phyloP scores from a whole-genome alignment of 2,113 vertebrate genomes.

The Apistogramma diplotaenia region DNA sequence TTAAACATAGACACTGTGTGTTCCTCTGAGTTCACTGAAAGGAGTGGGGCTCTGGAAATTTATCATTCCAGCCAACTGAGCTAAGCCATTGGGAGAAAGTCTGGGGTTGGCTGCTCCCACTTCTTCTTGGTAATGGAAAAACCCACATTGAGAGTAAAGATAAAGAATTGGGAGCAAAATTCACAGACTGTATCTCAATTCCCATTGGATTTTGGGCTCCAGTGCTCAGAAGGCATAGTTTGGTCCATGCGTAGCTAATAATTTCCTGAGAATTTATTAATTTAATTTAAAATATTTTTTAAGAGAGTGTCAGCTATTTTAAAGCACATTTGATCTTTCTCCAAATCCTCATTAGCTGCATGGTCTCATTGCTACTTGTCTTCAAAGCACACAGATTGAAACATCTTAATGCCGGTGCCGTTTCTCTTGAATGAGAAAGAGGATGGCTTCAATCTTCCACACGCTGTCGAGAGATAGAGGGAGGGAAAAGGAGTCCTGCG shows the following conservation, averaged over 20 bases:
- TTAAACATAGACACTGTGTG: conserved; percentile 34
- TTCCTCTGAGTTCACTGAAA: conserved; percentile 31
- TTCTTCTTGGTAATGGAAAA: conserved; percentile 60
- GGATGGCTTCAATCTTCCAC: conserved; percentile 47
- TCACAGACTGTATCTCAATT: conserved; percentile 35
- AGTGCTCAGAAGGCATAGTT: not conserved
- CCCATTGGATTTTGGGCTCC: conserved; percentile 5
- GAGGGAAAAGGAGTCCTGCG: conserved; percentile 25
- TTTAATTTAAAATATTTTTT: conserved; percentile 42
- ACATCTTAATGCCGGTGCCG: conserved; percentile 35
- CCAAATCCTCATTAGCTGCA: conserved; percentile 44
- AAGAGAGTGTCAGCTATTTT: conserved; percentile 16
- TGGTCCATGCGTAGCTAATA: conserved; percentile 13
- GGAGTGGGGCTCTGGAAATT: conserved; percentile 25
- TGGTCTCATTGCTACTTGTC: conserved; percentile 29
- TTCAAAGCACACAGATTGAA: conserved; percentile 57
- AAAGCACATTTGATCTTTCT: conserved; percentile 50
- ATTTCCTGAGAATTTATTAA: conserved; percentile 27
- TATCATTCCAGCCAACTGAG: conserved; percentile 46
- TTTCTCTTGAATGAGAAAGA: conserved; percentile 35
- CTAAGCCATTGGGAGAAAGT: conserved; percentile 46
- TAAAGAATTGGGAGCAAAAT: conserved; percentile 43
- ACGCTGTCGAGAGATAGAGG: conserved; percentile 3
- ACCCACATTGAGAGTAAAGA: conserved; percentile 40
- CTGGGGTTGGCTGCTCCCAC: conserved; percentile 42